Base-by-base conservation (phyloP, 2,113 vertebrate genomes). In the Epinephelus moara region DNA sequence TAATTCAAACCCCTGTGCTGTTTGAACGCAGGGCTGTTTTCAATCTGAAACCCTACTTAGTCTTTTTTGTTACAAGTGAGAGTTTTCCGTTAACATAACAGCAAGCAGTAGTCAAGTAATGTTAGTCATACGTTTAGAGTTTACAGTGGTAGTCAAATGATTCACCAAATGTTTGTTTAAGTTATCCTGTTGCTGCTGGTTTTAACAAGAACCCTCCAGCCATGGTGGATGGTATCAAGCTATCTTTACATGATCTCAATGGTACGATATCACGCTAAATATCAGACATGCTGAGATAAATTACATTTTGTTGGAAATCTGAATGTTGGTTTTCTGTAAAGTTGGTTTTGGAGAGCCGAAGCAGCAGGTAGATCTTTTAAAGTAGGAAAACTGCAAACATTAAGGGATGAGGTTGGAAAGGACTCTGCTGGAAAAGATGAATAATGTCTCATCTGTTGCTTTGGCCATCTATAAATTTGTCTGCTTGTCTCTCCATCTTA, bases 401-500 rank as follows among this genome's bases (percentile, higher is more conserved):
- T 75, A 49, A 79, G 14, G 13, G 3, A n/a, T 45, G 55, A 89
- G 55, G 61, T 75, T 47, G 49, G 57, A 78, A 76, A 47, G 11
- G 5, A 74, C 33, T 69, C 68, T 59, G 11, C 18, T 55, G 68
- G 55, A 75, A 85, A 82, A 82, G 33, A 88, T 69, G 50, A 89
- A 69, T 70, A 86, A 74, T 75, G 71, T 45, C 62, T 78, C 80
- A 74, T 82, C 56, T 57, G 45, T 72, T 86, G 37, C 63, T 69
- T 57, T n/a, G 64, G 67, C 69, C 67, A 53, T 88, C 76, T 70
- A 74, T 76, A 76, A 67, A 74, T 90, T 81, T 64, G 70, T 78
- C 72, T 81, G 71, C 85, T 77, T 85, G 75, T 88, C 76, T 74
- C 74, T 78, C 74, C 61, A 27, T 83, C 68, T 83, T 81, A 68